Evolutionary conservation across 64 coral and sea anemone genomes (phyloP).

Genomic region (Hydrozoanthus tunicans): DNA sequence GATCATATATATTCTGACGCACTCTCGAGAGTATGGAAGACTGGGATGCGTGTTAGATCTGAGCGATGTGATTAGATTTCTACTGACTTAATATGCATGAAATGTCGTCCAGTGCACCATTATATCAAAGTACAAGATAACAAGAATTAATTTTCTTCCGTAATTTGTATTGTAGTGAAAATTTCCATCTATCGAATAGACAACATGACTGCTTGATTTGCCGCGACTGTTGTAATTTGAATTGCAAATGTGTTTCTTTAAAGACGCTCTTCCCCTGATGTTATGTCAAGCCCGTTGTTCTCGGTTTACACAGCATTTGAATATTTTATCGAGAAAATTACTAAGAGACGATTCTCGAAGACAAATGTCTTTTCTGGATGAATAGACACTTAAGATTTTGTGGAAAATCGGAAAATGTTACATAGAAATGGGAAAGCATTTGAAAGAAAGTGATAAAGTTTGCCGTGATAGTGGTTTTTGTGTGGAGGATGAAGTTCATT

Average conservation of each 20-base stretch:
- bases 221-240: slow-evolving; percentile 26
- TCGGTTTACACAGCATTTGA: neutral
- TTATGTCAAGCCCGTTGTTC: slow-evolving; percentile 1
- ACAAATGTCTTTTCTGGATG: neutral
- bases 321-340: neutral
- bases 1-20: too few species aligned
- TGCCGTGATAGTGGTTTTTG: slow-evolving; percentile 38
- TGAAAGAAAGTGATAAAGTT: slow-evolving; percentile 2
- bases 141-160: neutral
- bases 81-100: neutral
- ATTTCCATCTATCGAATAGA: slow-evolving; percentile 36
- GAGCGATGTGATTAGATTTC: neutral
- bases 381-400: neutral
- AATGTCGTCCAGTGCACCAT: neutral
- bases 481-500: neutral
- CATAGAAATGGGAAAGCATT: slow-evolving; percentile 39
- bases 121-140: slow-evolving; percentile 17
- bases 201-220: slow-evolving; percentile 25
- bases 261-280: neutral
- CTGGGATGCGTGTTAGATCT: neutral
- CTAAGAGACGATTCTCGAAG: neutral
- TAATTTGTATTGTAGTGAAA: slow-evolving; percentile 34
- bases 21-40: neutral
- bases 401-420: neutral
- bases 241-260: slow-evolving; percentile 40